phyloP scores from a whole-genome alignment of 2,888 invertebrate species.

The Platycheirus albimanus region DNA sequence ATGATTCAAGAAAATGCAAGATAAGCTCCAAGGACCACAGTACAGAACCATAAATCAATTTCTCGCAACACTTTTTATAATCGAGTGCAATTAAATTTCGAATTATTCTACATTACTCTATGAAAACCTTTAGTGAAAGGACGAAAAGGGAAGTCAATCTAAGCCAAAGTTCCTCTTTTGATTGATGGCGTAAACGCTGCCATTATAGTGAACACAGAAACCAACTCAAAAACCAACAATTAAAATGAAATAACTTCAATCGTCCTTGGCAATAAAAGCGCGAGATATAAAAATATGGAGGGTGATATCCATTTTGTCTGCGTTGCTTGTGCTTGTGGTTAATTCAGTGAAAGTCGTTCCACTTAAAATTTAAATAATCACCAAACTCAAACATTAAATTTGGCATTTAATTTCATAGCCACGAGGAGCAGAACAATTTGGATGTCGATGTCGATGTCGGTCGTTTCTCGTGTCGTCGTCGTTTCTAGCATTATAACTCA shows the following conservation, averaged over 20 bases:
- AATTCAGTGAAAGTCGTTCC: conserved; percentile 19
- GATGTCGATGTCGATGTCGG: too few relatives aligned
- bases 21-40: neutral
- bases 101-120: too few relatives aligned
- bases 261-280: neutral
- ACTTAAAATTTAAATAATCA: conserved; percentile 36
- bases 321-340: conserved; percentile 3
- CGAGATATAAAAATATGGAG: neutral
- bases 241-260: neutral
- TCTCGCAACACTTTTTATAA: neutral
- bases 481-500: neutral
- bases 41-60: neutral
- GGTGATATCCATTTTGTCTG: neutral
- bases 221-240: too few relatives aligned
- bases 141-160: too few relatives aligned
- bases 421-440: conserved; percentile 16
- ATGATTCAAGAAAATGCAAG: neutral
- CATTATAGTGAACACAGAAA: too few relatives aligned
- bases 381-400: conserved; percentile 42
- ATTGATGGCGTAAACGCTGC: too few relatives aligned
- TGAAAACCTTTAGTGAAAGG: too few relatives aligned
- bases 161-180: too few relatives aligned
- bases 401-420: conserved; percentile 51
- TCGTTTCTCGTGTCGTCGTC: too few relatives aligned
- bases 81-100: neutral